Base-by-base conservation (phyloP, 2,888 invertebrate genomes). In the Crematogaster levior region DNA sequence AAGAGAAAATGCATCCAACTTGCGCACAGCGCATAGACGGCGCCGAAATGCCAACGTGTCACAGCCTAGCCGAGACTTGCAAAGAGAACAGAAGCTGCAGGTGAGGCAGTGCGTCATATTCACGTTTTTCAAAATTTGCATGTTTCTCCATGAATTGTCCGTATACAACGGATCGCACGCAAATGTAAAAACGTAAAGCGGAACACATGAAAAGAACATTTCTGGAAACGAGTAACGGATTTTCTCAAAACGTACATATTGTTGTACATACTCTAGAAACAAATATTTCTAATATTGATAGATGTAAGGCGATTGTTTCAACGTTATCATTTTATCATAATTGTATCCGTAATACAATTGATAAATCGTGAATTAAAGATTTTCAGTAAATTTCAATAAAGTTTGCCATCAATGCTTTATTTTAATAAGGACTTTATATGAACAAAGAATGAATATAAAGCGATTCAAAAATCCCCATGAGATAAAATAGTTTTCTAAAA, bases 1-100 rank as follows among this genome's bases (percentile, higher is more conserved):
- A 98, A 95, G 98, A 98, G 94, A 97, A 97, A 93, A 96, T 98
- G 86, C 98, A 98, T 95, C 98, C 98, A 12, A 96, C 97, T 63
- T 98, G 98, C 94, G 98, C 98, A 72, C 98, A 98, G 95, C 96
- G 98, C 81, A 96, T 97, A 83, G 96, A 97, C 66, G 96, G 96
- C 83, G 96, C 96, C 73, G 96, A 97, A 66, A 96, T 97, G 88
- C 98, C 98, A n/a, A 97, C 97, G 79, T 98, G 98, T 95, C 97
- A 98, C 92, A 96, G 96, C 83, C 96, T 98, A 60, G 98, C 98
- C 40, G 97, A 97, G 92, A 96, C 96, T 91, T 98, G 98, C 95
- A 96, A 97, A 87, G 97, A 97, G 92, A 97, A 97, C 92, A 96
- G 96, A 70, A 97, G 97, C 91, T 98, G 98, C 97, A 97, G 97